Base-by-base conservation (phyloP, 2,888 invertebrate species). In the Mesorhabditis sp. region DNA sequence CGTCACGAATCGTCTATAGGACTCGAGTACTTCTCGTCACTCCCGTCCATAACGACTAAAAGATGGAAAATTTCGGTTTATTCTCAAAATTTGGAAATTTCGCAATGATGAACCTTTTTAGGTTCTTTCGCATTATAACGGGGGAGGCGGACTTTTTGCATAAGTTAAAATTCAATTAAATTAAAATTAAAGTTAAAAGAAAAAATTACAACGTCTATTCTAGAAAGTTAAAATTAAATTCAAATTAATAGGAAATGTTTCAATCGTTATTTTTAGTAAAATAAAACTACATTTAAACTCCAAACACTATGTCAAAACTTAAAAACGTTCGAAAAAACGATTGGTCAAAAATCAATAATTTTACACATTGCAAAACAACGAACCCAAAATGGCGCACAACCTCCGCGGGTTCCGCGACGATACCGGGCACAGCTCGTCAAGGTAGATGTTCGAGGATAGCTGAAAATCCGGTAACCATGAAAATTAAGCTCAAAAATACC, bases 371-470 rank as follows among this genome's bases (percentile, higher is more conserved):
- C 71, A 63, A 10, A 72, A 71, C 13, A 72, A 67, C 4, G 82
- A 80, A 3, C 82, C 79, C 28, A 84, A 72, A 61, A 84, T 73
- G 45, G 80, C 77, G 68, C 85, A 85, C 7, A 83, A 73, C 66
- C 74, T 76, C n/a, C 80, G 78, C 15, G 76, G 75, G 13, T 74
- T 73, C 13, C 80, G 74, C 6, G 81, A 81, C 7, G 79, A 80
- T 0, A 82, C 78, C 4, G 88, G 88, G 78, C 88, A 88, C 3
- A 88, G 79, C 15, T 87, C 86, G 70, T 88, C 86, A 75, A 88
- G 86, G 68, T 86, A 80, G 13, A 73, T 73, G 72, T 86, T 86
- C 4, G 87, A 87, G 0, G 88, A 87, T 5, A 88, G 75, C 82
- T 82, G 69, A 45, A 79, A 66, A 43, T 10, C n/a, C 1, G 7